Evolutionary conservation across 2,888 invertebrate genomes (phyloP).

Genomic region (Mimas tiliae): DNA sequence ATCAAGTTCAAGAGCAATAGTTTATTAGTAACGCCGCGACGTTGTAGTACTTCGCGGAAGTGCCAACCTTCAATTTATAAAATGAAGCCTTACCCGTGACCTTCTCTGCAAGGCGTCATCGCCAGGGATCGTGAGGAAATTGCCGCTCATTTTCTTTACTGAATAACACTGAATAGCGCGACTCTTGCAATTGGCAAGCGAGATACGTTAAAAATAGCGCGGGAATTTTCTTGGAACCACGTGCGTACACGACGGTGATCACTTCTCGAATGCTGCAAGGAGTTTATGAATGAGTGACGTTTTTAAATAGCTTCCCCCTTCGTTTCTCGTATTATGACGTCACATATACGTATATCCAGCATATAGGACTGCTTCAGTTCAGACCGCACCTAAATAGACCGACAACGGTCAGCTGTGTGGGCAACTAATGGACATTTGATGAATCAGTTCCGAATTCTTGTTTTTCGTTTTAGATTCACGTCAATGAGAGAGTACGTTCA

Average conservation of each 20-base stretch:
- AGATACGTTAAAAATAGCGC: constrained; percentile 48
- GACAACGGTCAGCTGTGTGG: constrained; percentile 37
- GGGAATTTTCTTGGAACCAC: constrained; percentile 43
- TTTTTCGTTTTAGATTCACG: background rate
- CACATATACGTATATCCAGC: constrained; percentile 45
- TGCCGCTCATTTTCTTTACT: constrained; percentile 77
- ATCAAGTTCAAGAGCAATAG: background rate
- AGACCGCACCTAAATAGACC: constrained; percentile 62
- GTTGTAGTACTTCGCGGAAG: constrained; percentile 6
- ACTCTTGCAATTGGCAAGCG: constrained; percentile 46
- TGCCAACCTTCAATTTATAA: background rate
- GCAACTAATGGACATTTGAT: constrained; percentile 17
- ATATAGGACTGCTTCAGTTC: constrained; percentile 69
- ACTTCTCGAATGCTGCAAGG: constrained; percentile 61
- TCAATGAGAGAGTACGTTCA: background rate
- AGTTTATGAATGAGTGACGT: constrained; percentile 83
- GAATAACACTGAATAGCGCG: constrained; percentile 48
- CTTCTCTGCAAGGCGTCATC: constrained; percentile 71
- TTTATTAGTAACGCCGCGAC: background rate
- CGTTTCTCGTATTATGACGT: constrained; percentile 54
- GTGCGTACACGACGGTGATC: constrained; percentile 71
- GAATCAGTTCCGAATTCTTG: constrained; percentile 27
- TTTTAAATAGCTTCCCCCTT: constrained; percentile 64
- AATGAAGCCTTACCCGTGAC: constrained; percentile 66
- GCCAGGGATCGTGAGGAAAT: constrained; percentile 78